Conservation (phyloP, 2,113 vertebrate genomes). For the Perognathus longimembris region DNA sequence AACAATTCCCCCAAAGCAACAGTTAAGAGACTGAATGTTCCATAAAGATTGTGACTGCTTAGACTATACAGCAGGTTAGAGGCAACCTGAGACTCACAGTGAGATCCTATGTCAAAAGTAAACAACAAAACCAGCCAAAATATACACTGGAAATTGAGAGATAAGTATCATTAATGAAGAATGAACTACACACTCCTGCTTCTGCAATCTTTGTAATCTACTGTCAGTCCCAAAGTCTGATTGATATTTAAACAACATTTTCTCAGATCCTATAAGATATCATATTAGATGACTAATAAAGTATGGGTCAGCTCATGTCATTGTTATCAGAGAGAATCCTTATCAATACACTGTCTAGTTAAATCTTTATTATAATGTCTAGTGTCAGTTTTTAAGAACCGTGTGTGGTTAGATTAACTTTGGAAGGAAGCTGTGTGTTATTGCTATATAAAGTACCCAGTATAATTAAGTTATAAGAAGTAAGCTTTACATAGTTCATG, state of each 20-base stretch:
- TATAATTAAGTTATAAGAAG: neutral
- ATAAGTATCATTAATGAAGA: neutral
- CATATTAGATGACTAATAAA: slow-evolving; percentile 1
- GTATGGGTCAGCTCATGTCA: neutral
- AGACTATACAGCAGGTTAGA: no score
- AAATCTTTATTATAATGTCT: neutral
- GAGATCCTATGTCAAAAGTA: no score
- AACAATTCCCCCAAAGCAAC: no score
- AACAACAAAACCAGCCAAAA: neutral
- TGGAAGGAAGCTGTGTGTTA: neutral
- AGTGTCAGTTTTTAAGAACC: neutral
- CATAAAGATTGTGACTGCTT: no score
- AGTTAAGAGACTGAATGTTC: no score
- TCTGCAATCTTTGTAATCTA: neutral
- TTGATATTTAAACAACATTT: neutral
- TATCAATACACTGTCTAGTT: neutral
- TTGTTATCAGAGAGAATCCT: neutral
- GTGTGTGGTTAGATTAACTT: neutral
- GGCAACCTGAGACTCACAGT: no score
- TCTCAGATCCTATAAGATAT: neutral
- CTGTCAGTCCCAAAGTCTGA: slow-evolving; percentile 1
- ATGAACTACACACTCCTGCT: neutral
- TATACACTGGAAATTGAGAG: neutral
- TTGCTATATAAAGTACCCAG: neutral
- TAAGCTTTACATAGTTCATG: neutral